Evolutionary conservation across 2,888 invertebrate species (phyloP).

Genomic region (Sphaeridia pumilis): DNA sequence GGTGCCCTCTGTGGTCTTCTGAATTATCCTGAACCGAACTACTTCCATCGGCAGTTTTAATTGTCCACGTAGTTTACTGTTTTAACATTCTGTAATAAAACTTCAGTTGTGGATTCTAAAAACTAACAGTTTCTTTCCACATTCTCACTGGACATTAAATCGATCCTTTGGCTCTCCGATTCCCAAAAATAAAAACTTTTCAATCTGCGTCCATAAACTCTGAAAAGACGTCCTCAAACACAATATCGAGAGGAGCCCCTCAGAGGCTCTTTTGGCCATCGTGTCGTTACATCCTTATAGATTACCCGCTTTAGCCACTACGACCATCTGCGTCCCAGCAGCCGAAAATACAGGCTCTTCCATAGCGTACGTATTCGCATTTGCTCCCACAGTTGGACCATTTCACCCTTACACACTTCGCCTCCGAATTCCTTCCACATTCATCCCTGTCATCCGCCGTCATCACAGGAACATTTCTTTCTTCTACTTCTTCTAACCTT

Average conservation of each 20-base stretch:
- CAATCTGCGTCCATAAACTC: constrained; percentile 36
- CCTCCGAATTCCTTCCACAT: neutral
- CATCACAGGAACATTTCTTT: neutral
- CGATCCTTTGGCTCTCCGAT: no score
- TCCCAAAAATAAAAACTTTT: constrained; percentile 34
- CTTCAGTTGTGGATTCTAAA: no score
- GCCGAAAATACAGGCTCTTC: neutral
- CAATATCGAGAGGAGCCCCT: constrained; percentile 34
- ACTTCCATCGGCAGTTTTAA: no score
- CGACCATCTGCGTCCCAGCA: constrained; percentile 35
- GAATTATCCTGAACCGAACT: no score
- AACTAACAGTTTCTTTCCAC: no score
- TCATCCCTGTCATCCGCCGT: constrained; percentile 3
- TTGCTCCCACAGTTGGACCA: neutral
- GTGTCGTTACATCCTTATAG: no score
- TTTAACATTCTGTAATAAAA: no score
- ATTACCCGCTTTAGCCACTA: constrained; percentile 34
- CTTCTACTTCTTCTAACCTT: neutral
- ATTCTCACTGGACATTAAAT: no score
- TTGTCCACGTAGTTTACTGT: no score
- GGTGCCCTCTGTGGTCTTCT: no score
- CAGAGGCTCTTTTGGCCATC: no score
- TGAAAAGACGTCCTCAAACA: no score
- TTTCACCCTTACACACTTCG: neutral
- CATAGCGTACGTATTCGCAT: neutral